Evolutionary conservation across 2,113 vertebrate genomes (phyloP), one percentile per base, ranked within the genome.

Genomic region (Rhinoptilus africanus): DNA sequence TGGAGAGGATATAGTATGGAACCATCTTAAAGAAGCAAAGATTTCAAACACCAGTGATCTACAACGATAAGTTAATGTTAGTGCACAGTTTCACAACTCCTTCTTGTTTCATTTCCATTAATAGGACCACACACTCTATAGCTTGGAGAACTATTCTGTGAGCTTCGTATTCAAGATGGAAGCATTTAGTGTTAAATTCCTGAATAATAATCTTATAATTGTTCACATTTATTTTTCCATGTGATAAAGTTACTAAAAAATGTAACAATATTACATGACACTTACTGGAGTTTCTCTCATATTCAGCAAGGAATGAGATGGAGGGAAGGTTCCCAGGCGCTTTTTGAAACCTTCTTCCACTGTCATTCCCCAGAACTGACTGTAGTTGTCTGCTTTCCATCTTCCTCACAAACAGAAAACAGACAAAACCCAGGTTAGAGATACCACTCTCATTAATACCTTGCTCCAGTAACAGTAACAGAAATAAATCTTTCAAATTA

Each of bases 361-460:
- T 51, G 97, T 98, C 98, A 98, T 98, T 88, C 98, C 98, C 98
- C 98, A 98, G 86, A 98, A 98, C 15, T 98, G 98, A 48, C 96
- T 98, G 48, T 98, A 98, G 92, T 98, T 98, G 48, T 96, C 91
- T 47, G 98, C 98, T 95, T 97, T 98, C 98, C 98, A 98, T 85
- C 98, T 98, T 94, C 75, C 96, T 96, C 97, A 71, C 32, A 95
- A 76, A 92, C 5, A 75, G 16, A 94, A 96, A 80, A 50, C 8
- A 78, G 47, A 19, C 16, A 78, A 91, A 69, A 34, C 3, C 23
- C 34, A 34, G 9, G 19, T 95, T 88, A 83, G 28, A 45, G 21
- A 68, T 56, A 64, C 5, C 11, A 43, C 10, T 95, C 57, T 75
- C 10, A 22, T n/a, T 86, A 80, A 60, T 47, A 34, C 8, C 10